These are phyloP conservation scores for Xiphophorus hellerii DNA, from an alignment of 2,113 vertebrate species.

Conservation along the genomic window DNA sequence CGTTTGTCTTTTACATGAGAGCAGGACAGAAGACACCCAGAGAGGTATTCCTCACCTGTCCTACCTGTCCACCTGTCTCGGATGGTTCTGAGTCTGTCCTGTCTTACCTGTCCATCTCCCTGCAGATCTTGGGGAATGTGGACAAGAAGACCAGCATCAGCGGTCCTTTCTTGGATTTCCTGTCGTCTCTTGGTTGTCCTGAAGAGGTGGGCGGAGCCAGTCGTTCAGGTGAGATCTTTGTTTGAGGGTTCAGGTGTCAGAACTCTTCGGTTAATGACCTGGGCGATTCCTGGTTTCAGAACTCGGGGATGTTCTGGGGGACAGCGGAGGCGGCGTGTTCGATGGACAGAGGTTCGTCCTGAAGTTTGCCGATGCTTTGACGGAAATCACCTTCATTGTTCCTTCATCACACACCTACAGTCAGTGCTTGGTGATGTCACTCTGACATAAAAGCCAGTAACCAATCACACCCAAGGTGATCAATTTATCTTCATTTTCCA, in stretches of 20 bases:
- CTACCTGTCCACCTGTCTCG: not conserved
- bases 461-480: not conserved
- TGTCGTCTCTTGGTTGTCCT: constrained; percentile 89
- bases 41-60: constrained; percentile 80
- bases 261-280: not conserved
- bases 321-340: constrained; percentile 54
- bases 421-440: constrained; percentile 26
- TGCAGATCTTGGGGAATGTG: constrained; percentile 90
- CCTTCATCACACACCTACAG: constrained; percentile 23
- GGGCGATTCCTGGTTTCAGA: constrained; percentile 27
- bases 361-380: constrained; percentile 32
- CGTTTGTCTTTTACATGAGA: constrained; percentile 93
- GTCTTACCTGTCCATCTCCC: constrained; percentile 5
- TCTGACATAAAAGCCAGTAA: not conserved
- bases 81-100: not conserved
- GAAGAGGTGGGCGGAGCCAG: constrained; percentile 74
- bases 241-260: not conserved
- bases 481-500: not conserved
- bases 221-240: constrained; percentile 15
- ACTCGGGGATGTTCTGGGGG: constrained; percentile 32
- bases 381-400: constrained; percentile 48
- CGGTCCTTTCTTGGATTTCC: constrained; percentile 87
- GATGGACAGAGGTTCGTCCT: constrained; percentile 41
- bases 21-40: constrained; percentile 89
- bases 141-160: constrained; percentile 86